Conservation (phyloP, 2,113 vertebrate genomes). For the Zonotrichia leucophrys region DNA sequence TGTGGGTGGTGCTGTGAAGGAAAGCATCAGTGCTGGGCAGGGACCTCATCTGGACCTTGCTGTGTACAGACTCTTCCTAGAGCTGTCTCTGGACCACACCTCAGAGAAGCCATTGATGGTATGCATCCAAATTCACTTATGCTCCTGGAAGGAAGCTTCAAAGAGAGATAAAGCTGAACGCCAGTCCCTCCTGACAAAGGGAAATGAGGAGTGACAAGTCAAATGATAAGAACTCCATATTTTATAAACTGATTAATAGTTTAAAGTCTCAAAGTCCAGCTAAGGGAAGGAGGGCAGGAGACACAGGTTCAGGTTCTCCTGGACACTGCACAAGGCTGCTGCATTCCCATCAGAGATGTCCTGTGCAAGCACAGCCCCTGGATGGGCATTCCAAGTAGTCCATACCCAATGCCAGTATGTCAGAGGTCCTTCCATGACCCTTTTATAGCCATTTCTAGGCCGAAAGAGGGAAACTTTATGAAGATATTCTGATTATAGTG, state of each 20-base stretch:
- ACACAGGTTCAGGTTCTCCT: fast-evolving
- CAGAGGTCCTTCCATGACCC: background rate
- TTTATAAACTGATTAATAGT: background rate
- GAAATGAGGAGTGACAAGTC: background rate
- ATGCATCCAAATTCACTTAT: background rate
- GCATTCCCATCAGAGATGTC: background rate
- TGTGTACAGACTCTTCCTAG: background rate
- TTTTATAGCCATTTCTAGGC: background rate
- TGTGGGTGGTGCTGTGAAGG: background rate
- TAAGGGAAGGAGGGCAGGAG: background rate
- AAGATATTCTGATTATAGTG: background rate
- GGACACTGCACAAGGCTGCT: background rate
- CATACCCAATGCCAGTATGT: background rate
- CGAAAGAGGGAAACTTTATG: background rate
- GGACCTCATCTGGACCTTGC: background rate
- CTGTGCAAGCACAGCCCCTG: background rate
- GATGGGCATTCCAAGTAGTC: no score
- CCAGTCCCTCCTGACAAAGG: background rate
- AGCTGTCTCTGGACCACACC: background rate
- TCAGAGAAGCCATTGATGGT: background rate
- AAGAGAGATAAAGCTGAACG: background rate
- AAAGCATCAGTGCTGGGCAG: background rate
- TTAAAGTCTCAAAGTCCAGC: background rate
- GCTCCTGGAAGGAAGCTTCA: background rate
- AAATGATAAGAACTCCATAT: background rate